These are phyloP conservation scores for Hydractinia symbiolongicarpus DNA, from an alignment of 30 jellyfish, hydroid and myxozoan species.

Conservation along the genomic window DNA sequence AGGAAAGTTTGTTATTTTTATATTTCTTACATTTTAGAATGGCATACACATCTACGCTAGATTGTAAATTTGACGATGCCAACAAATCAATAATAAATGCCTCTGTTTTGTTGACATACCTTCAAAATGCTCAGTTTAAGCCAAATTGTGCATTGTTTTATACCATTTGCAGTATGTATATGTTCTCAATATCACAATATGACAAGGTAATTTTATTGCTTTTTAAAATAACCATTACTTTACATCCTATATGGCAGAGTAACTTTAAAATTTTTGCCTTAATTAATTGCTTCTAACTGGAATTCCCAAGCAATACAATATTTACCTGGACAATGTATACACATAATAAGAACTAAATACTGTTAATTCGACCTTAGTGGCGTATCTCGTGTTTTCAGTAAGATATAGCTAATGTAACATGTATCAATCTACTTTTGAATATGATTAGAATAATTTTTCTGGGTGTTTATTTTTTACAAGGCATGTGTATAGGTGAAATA, in stretches of 20 bases:
- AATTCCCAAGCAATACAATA: background rate
- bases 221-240: background rate
- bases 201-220: conserved; percentile 48
- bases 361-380: too few species aligned
- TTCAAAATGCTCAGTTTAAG: conserved; percentile 13
- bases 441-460: too few species aligned
- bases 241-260: too few species aligned
- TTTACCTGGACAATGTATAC: background rate
- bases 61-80: conserved; percentile 86
- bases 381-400: too few species aligned
- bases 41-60: conserved; percentile 62
- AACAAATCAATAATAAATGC: conserved; percentile 52
- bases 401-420: too few species aligned
- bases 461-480: too few species aligned
- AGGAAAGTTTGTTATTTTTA: too few species aligned
- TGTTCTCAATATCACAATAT: conserved; percentile 79
- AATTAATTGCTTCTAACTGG: background rate
- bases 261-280: too few species aligned
- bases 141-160: conserved; percentile 51
- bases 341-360: too few species aligned
- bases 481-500: too few species aligned
- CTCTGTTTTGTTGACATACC: conserved; percentile 33
- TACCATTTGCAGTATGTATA: conserved; percentile 60
- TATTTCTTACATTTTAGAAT: conserved; percentile 30
- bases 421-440: too few species aligned